Evolutionary conservation across 2,797 vertebrate genomes (phyloP).

Genomic region (Rhincodon typus): DNA sequence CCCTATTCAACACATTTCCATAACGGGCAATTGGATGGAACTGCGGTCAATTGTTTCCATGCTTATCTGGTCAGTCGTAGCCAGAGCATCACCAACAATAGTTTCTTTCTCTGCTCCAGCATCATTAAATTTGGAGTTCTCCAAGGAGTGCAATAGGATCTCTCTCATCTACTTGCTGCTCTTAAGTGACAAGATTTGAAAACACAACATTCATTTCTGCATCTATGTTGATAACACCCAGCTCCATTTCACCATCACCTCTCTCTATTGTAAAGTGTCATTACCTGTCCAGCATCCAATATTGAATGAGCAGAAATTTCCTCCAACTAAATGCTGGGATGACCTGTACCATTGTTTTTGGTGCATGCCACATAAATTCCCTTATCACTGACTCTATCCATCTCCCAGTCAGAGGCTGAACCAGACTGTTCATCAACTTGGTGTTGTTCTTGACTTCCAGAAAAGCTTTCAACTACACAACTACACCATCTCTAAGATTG

Average conservation of each 20-base stretch:
- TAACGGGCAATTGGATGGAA: background rate
- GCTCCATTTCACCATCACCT: background rate
- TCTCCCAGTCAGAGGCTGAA: no score
- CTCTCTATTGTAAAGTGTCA: background rate
- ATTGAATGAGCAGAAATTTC: background rate
- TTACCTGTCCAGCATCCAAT: background rate
- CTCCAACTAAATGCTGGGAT: background rate
- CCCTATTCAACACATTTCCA: no score
- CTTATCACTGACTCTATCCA: no score
- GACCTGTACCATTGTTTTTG: background rate
- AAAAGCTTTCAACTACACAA: background rate
- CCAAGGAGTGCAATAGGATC: no score
- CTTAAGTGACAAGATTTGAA: background rate
- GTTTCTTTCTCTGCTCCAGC: no score
- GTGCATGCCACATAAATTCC: background rate
- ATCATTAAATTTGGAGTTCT: no score
- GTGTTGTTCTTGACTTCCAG: background rate
- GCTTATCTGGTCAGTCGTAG: no score
- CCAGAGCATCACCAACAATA: background rate
- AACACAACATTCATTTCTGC: background rate
- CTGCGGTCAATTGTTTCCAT: no score
- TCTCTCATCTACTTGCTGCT: background rate
- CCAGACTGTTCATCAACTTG: background rate
- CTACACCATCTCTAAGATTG: background rate
- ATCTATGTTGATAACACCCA: background rate